Base-by-base conservation (phyloP, 2,113 vertebrate genomes). In the Micromys minutus region DNA sequence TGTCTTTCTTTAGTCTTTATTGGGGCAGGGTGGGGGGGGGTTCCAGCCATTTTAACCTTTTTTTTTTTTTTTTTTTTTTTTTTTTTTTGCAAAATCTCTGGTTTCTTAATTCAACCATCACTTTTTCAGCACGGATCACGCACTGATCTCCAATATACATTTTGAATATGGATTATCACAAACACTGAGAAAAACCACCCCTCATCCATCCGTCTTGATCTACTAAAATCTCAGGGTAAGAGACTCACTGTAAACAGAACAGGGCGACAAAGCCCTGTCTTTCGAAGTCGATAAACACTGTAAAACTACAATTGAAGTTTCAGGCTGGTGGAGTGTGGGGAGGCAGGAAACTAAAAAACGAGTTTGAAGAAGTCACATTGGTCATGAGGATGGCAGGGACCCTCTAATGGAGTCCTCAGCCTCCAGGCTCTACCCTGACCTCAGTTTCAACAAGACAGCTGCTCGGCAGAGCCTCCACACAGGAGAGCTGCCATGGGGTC, bases 391-490 rank as follows among this genome's bases (percentile, higher is more conserved):
- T n/a, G 26, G 19, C 7, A 22, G 2, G 59, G 59, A 67, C 19
- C 15, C 26, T 29, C 4, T 13, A 57, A 4, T 16, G 24, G 92
- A 39, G 21, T 39, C 55, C n/a, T n/a, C 39, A 16, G 89, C 55
- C 67, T 80, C 16, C 42, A 77, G 47, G 47, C 26, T 72, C 71
- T 72, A 13, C 26, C 1, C 2, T 77, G 75, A 36, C 36, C 89
- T 69, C 17, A 19, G 15, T 42, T 11, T 47, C 29, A 24, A 85
- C 87, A 26, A 0, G 97, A 92, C 90, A 69, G 77, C 34, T 94
- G 36, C 55, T 71, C 94, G 90, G 94, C 59, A 61, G 19, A 85
- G 65, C 71, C 71, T 42, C 80, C 81, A 26, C 36, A 77, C 67
- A 85, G 75, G 39, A 90, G 69, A 31, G 6, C 42, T 94, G 52